phyloP scores from a whole-genome alignment of 2,797 vertebrate genomes.

The Hippocampus kuda region DNA sequence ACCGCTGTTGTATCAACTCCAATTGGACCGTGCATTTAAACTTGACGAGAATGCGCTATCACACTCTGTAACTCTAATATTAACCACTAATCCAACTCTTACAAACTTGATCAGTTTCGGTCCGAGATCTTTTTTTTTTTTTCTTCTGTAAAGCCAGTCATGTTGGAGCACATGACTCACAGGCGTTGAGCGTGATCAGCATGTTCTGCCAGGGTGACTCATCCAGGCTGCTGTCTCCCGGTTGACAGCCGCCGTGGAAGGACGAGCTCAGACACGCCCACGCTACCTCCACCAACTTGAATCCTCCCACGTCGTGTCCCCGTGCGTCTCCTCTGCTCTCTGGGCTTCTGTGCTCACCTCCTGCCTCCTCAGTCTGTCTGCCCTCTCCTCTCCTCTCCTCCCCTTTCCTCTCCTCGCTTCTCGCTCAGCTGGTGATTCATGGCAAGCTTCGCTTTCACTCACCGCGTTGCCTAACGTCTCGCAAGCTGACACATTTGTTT shows the following conservation, averaged over 20 bases:
- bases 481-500: slow-evolving; percentile 9
- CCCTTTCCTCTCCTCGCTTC: neutral
- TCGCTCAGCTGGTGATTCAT: slow-evolving; percentile 23
- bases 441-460: slow-evolving; percentile 12
- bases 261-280: slow-evolving; percentile 28
- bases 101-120: neutral
- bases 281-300: slow-evolving; percentile 9
- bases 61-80: neutral
- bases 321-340: slow-evolving; percentile 9
- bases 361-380: neutral
- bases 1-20: no score
- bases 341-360: neutral
- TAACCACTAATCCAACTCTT: neutral
- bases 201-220: slow-evolving; percentile 53
- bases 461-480: slow-evolving; percentile 4
- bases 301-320: slow-evolving; percentile 11
- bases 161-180: slow-evolving; percentile 9
- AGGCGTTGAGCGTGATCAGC: slow-evolving; percentile 21
- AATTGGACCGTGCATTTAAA: no score
- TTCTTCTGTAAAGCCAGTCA: neutral
- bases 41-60: no score
- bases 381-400: neutral
- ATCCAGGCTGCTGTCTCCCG: slow-evolving; percentile 38
- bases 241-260: slow-evolving; percentile 22
- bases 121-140: neutral